phyloP scores from a whole-genome alignment of 2,797 vertebrate species.

The Philypnodon macrostomus region DNA sequence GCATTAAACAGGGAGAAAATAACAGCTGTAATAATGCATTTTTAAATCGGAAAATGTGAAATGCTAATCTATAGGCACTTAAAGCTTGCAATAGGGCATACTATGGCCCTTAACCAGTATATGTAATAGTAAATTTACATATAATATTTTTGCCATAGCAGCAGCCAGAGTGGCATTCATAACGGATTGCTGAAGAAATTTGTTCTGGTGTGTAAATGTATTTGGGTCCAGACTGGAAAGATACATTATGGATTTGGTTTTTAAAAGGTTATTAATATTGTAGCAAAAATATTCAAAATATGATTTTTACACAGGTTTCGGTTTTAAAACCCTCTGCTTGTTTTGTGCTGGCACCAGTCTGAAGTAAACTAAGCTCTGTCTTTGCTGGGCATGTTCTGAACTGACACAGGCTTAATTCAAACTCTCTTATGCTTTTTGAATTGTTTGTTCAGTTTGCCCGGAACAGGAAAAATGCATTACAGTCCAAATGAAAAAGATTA shows the following conservation, averaged over 20 bases:
- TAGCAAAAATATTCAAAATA: neutral
- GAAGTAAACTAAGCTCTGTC: constrained; percentile 6
- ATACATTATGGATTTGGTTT: constrained; percentile 13
- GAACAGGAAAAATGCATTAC: constrained; percentile 26
- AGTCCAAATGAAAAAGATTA: constrained; percentile 64
- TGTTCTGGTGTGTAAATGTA: constrained; percentile 49
- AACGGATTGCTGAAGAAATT: constrained; percentile 44
- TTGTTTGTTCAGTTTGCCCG: constrained; percentile 44
- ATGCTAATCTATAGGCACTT: too few relatives aligned
- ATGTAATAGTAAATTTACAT: constrained; percentile 12
- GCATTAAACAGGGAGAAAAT: too few relatives aligned
- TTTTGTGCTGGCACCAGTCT: neutral
- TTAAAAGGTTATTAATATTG: neutral
- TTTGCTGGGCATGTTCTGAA: constrained; percentile 7
- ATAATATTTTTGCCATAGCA: constrained; percentile 29
- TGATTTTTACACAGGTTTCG: neutral
- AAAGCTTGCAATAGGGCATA: too few relatives aligned
- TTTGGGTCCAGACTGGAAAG: constrained; percentile 33
- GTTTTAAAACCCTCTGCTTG: constrained; percentile 14
- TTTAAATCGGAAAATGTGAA: too few relatives aligned
- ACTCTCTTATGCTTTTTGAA: constrained; percentile 20
- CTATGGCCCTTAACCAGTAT: constrained; percentile 6
- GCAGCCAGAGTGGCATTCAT: constrained; percentile 35
- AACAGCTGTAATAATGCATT: too few relatives aligned
- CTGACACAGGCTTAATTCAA: neutral